Base-by-base conservation (phyloP, 2,113 vertebrate genomes). In the Embiotoca jacksoni region DNA sequence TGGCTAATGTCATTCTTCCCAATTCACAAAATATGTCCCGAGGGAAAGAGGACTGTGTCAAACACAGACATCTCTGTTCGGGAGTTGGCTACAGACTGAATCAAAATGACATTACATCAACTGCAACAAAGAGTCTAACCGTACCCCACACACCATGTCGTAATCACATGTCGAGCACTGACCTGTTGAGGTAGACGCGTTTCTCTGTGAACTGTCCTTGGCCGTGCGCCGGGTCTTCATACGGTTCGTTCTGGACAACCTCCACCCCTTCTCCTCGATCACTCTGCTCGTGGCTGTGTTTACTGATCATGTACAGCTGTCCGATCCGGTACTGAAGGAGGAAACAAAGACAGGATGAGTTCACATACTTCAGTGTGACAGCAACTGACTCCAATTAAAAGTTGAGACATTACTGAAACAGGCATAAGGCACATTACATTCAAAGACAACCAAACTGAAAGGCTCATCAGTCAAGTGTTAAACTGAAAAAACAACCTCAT, bases 221-320 rank as follows among this genome's bases (percentile, higher is more conserved):
- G 87, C 98, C 98, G 0, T 99, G 96, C 65, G 93, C 90, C 15
- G 98, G 97, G 88, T 98, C 97, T 63, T 97, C 96, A 3, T 95
- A 98, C n/a, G 97, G 97, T 16, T 98, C 96, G 0, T 99, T 99
- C 91, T 97, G 96, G 74, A 98, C 96, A 1, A 99, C 97, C 82
- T 99, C 98, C 84, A 99, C 98, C 0, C 98, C 98, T 88, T 99
- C 98, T 5, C 98, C 97, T 96, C 96, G 94, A 81, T 98, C 97
- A 1, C 97, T 99, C 92, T 99, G 97, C 80, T 99, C 97, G 5
- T 99, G 97, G 92, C 97, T 99, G 83, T 99, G 97, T 85, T 99
- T 99, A 91, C 97, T 98, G 94, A 99, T 98, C 97, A 99, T 99
- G 90, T 99, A 99, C 86, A 99, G 95, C 89, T 99, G 97, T 30